Evolutionary conservation across 2,797 vertebrate genomes (phyloP), one percentile per base, ranked within the genome.

Genomic region (Siniperca scherzeri): DNA sequence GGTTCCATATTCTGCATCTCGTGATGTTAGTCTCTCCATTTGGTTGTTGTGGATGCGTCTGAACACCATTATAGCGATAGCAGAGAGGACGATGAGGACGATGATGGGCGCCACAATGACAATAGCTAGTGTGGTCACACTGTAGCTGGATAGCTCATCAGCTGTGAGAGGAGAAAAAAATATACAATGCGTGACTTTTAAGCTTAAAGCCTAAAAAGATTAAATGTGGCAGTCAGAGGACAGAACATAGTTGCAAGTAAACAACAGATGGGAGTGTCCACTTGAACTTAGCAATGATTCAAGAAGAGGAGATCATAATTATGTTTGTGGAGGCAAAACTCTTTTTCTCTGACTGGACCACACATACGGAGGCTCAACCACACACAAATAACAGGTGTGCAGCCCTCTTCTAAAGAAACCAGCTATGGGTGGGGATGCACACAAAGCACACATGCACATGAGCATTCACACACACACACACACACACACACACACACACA

Each of bases 1-100:
- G 5, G 98, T 97, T 77, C 98, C 99, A 0, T 99, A 99, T 59
- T 99, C 99, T 0, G 97, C 98, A 50, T 99, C 99, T 56, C 98
- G 95, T 0, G 97, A 96, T 1, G 97, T 98, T 44, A 99, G 95
- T 50, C 98, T 95, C 89, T 99, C 98, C 96, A 99, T 97, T 69
- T 97, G 97, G 87, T 95, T 97, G 64, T 95, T 96, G 91, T 98
- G 97, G 81, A 99, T 96, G 80, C 96, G 97, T 67, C 96, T 95
- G 87, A 99, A 96, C 76, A 98, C 94, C 42, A 98, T 92, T 88
- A 98, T 95, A 10, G 97, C 96, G 7, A 97, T 85, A 1, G 94
- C 94, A 19, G 97, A 97, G 81, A 99, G 95, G 81, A 99, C 73
- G 70, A 99, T 83, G 70, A 99, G 91, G 70, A 97, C 96, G 0